Evolutionary conservation across 2,113 vertebrate genomes (phyloP), one percentile per base, ranked within the genome.

Genomic region (Pseudorasbora parva): DNA sequence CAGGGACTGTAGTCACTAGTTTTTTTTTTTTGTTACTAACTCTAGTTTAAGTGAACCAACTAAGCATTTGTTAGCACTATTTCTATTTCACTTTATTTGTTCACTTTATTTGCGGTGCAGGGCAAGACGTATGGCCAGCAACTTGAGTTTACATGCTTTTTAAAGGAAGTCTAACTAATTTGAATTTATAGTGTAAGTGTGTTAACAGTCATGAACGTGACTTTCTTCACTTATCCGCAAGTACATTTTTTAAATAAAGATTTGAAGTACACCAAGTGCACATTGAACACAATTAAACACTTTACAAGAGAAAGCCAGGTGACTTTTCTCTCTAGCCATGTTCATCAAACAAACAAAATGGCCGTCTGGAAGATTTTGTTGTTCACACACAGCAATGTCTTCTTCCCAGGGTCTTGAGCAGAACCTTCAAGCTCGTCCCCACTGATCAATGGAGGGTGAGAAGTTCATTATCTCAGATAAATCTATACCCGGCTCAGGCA

Each of bases 391-490:
- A 71, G 66, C 49, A 19, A 68, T 17, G n/a, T 54, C 64, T 25
- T 76, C 75, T 82, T 83, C 25, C 68, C 47, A 68, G 45, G 57
- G 43, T 78, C 73, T 41, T 23, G 64, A 75, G 72, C 69, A 68
- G 60, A 82, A 59, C 74, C 33, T 83, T 82, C 49, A 74, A n/a
- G 30, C 64, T 47, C 14, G 2, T 71, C 49, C 72, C 80, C 27
- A 75, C 59, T 75, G 84, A 89, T 89, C 82, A 82, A 87, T 87
- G 69, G 66, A 79, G 75, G 84, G 76, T 83, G 77, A 88, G 87
- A 75, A 89, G 86, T 89, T 88, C 87, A 89, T 89, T 89, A 88
- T 84, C 86, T 84, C 69, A 85, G 79, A 89, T 87, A 89, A 86
- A 89, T 90, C 89, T 54, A 86, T 87, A 68, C 66, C 82, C 81